phyloP scores from a whole-genome alignment of 2,797 vertebrate genomes.

The Rhincodon typus region DNA sequence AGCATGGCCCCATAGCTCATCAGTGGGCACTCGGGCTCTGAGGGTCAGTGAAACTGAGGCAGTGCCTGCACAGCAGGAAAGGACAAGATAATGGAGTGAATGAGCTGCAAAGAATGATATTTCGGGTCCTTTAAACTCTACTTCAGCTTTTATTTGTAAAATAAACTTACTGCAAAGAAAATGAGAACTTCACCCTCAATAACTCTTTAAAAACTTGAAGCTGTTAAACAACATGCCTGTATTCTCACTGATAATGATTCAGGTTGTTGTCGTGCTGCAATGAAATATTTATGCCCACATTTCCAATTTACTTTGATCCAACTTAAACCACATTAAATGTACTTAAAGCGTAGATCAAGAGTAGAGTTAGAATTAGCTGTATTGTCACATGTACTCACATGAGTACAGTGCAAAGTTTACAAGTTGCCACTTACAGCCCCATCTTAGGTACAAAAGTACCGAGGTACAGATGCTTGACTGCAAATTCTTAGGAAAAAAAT shows the following conservation, averaged over 20 bases:
- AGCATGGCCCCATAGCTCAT: not conserved
- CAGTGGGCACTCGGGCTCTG: not conserved
- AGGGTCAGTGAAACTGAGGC: not conserved
- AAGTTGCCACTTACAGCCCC: no score
- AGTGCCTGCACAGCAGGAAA: not conserved
- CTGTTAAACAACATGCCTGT: not conserved
- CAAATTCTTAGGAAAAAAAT: no score
- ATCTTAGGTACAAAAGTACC: no score
- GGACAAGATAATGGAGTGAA: not conserved
- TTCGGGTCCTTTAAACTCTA: not conserved
- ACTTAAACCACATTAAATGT: conserved; percentile 9
- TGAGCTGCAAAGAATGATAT: not conserved
- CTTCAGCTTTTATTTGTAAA: no score
- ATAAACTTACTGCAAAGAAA: not conserved
- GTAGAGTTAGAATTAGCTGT: not conserved
- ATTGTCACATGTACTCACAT: no score
- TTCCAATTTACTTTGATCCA: not conserved
- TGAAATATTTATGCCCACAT: not conserved
- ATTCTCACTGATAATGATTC: not conserved
- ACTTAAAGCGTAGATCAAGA: not conserved
- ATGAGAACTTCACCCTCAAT: no score
- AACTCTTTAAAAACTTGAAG: not conserved
- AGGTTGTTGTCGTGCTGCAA: not conserved
- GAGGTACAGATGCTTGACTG: no score
- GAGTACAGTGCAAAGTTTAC: no score